phyloP scores from a whole-genome alignment of 2,797 vertebrate species.

The Melanogrammus aeglefinus region DNA sequence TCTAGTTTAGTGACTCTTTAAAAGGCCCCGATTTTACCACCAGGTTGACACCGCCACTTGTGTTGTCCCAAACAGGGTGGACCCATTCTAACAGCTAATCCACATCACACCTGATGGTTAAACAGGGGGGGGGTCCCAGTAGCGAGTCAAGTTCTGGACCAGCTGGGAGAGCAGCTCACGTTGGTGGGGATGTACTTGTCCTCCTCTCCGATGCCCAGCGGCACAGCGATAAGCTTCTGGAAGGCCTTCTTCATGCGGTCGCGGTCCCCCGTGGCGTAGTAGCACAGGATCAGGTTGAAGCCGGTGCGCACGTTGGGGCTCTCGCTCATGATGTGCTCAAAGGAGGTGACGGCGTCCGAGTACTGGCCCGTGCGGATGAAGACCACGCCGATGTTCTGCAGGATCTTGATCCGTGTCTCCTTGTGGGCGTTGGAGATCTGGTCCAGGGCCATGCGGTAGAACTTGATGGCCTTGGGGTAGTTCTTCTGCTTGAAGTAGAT shows the following conservation, averaged over 20 bases:
- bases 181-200: conserved; percentile 87
- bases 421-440: conserved; percentile 90
- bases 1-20: not conserved
- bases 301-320: conserved; percentile 89
- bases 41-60: not conserved
- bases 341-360: conserved; percentile 87
- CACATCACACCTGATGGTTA: not conserved
- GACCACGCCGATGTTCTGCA: conserved; percentile 93
- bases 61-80: not conserved
- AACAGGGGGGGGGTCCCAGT: not conserved
- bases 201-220: conserved; percentile 86
- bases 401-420: conserved; percentile 95
- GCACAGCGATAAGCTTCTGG: conserved; percentile 89
- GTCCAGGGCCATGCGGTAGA: conserved; percentile 97
- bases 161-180: conserved; percentile 65
- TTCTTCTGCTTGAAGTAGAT: conserved; percentile 95
- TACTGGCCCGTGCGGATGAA: conserved; percentile 93
- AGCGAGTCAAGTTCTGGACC: not conserved
- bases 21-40: not conserved
- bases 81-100: not conserved
- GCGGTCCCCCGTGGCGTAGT: conserved; percentile 85
- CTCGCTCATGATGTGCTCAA: conserved; percentile 93
- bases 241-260: conserved; percentile 97
- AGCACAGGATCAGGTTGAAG: conserved; percentile 92
- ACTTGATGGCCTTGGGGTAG: conserved; percentile 94